A percentile compares a stretch with the other conserved stretches of the same genome.
These are phyloP conservation scores for Hipparchia sbordonii DNA, from an alignment of 2,888 invertebrate species.

Conservation along the genomic window DNA sequence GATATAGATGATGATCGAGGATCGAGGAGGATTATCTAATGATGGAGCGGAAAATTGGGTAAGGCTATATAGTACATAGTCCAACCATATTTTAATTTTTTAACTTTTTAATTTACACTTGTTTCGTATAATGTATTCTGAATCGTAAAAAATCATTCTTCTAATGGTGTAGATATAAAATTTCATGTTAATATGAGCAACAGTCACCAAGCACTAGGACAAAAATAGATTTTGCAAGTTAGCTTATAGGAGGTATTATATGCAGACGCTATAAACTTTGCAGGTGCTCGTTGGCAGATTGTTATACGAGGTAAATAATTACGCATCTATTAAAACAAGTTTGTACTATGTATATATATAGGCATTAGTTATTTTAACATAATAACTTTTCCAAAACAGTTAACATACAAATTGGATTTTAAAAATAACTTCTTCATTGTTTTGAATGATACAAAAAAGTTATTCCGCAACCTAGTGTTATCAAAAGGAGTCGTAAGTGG, in stretches of 20 bases:
- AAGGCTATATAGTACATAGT: too few species aligned
- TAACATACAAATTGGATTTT: background rate
- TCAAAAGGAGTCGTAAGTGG: conserved; percentile 29
- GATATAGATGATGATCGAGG: too few species aligned
- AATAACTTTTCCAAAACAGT: background rate
- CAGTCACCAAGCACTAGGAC: background rate
- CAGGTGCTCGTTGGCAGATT: conserved; percentile 6
- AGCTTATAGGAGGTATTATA: conserved; percentile 2
- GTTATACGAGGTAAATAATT: conserved; percentile 1
- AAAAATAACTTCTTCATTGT: background rate
- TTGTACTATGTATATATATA: background rate
- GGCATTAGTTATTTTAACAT: background rate
- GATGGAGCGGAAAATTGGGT: too few species aligned
- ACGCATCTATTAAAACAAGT: background rate
- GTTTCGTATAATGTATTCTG: background rate
- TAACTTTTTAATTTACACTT: too few species aligned
- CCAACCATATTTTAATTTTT: too few species aligned
- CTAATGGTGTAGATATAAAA: background rate
- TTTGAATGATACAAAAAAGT: background rate
- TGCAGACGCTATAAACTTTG: background rate
- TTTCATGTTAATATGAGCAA: background rate
- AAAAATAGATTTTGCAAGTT: conserved; percentile 7
- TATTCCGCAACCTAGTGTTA: background rate
- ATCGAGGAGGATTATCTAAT: too few species aligned
- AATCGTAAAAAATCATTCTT: background rate